Conservation (phyloP, 2,888 invertebrate genomes). For the Mythimna impura region DNA sequence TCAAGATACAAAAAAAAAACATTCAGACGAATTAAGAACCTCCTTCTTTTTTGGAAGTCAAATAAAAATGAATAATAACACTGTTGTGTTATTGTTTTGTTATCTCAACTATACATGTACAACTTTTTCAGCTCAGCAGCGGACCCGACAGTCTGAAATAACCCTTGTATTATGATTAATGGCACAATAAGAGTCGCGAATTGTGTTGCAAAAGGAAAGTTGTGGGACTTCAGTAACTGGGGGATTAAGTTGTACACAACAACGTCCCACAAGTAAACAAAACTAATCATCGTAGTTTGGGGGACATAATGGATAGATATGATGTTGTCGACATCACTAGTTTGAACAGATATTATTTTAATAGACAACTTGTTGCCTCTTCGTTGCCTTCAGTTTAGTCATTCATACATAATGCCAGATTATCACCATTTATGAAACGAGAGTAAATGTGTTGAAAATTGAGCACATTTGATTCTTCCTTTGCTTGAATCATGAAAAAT, state of each 20-base stretch:
- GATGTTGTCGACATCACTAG: constrained; percentile 37
- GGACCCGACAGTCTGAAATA: neutral
- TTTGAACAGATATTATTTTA: constrained; percentile 27
- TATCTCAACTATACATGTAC: constrained; percentile 1
- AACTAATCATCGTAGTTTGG: constrained; percentile 43
- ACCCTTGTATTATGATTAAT: constrained; percentile 19
- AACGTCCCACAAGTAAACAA: constrained; percentile 45
- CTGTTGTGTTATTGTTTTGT: neutral
- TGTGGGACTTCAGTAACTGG: constrained; percentile 18
- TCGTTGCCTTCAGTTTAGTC: constrained; percentile 24
- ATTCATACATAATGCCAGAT: constrained; percentile 8
- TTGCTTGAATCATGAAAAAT: neutral
- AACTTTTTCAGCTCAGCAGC: neutral
- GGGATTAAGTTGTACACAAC: constrained; percentile 34
- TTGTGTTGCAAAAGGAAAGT: constrained; percentile 26
- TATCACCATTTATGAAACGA: constrained; percentile 8
- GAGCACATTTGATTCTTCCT: neutral
- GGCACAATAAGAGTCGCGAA: constrained; percentile 13
- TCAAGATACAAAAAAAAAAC: too few relatives aligned
- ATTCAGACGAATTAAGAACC: too few relatives aligned
- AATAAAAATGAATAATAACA: neutral
- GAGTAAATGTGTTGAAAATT: constrained; percentile 1
- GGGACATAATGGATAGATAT: constrained; percentile 21
- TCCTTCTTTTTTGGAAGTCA: too few relatives aligned
- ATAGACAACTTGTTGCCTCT: constrained; percentile 45